These are phyloP conservation scores for Vulpes vulpes DNA, from an alignment of 2,113 vertebrate genomes.

Conservation along the genomic window DNA sequence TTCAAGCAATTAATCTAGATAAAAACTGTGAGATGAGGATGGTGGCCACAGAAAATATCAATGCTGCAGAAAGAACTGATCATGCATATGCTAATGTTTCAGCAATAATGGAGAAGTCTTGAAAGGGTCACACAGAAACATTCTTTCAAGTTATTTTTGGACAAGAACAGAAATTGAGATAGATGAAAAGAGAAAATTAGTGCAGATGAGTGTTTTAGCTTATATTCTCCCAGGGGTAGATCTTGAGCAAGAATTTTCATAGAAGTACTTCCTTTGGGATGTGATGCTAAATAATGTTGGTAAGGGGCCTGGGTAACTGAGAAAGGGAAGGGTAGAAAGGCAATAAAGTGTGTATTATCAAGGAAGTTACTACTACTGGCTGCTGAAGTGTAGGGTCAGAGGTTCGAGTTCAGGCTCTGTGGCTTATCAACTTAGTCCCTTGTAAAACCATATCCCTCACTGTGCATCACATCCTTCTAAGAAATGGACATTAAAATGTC, in stretches of 20 bases:
- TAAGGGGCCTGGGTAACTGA: neutral
- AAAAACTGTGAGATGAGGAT: neutral
- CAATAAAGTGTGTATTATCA: neutral
- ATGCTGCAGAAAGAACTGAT: neutral
- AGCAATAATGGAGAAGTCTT: neutral
- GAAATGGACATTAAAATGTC: neutral
- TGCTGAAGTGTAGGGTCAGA: neutral
- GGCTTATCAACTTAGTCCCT: neutral
- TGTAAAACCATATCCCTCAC: neutral
- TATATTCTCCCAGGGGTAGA: neutral
- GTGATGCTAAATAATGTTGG: neutral
- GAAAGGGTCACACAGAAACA: neutral
- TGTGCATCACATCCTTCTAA: neutral
- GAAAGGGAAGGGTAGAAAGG: neutral
- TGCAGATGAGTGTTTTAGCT: neutral
- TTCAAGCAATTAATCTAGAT: constrained; percentile 18
- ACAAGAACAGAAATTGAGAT: neutral
- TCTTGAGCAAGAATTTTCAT: neutral
- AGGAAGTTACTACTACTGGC: neutral
- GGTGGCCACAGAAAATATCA: neutral
- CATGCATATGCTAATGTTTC: neutral
- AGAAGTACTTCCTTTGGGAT: neutral
- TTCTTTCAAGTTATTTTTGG: neutral
- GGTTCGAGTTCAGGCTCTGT: neutral
- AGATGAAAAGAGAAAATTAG: neutral